phyloP scores from a whole-genome alignment of 2,888 invertebrate species.

The Apamea epomidion region DNA sequence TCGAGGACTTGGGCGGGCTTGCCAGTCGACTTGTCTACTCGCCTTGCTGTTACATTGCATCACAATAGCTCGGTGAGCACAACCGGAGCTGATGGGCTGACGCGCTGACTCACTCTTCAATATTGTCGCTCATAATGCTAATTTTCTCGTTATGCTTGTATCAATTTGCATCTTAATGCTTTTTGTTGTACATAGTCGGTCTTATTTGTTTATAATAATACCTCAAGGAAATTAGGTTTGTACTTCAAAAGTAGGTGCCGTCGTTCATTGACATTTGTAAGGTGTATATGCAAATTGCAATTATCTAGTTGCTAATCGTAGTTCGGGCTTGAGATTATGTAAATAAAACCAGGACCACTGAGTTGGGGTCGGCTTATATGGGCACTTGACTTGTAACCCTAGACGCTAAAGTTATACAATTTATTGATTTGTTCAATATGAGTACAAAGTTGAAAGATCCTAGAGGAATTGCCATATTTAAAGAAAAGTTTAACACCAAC shows the following conservation, averaged over 20 bases:
- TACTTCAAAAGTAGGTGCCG: conserved; percentile 52
- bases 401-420: conserved; percentile 21
- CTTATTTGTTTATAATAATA: conserved; percentile 71
- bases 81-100: conserved; percentile 85
- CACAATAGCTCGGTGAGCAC: conserved; percentile 78
- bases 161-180: conserved; percentile 89
- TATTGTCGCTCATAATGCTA: conserved; percentile 89
- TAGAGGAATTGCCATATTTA: not conserved
- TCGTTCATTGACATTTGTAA: conserved; percentile 53
- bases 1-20: conserved; percentile 86
- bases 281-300: conserved; percentile 53
- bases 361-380: conserved; percentile 16
- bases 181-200: conserved; percentile 77
- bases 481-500: not conserved
- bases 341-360: conserved; percentile 35
- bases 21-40: conserved; percentile 82
- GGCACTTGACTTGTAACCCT: conserved; percentile 24
- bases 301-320: conserved; percentile 45
- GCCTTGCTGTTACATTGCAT: conserved; percentile 76
- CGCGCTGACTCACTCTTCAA: conserved; percentile 87
- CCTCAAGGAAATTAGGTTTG: conserved; percentile 54
- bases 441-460: conserved; percentile 1
- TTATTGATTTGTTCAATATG: conserved; percentile 16
- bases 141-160: conserved; percentile 88
- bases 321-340: conserved; percentile 46